Evolutionary conservation across 2,113 vertebrate genomes (phyloP).

Genomic region (Cygnus atratus): DNA sequence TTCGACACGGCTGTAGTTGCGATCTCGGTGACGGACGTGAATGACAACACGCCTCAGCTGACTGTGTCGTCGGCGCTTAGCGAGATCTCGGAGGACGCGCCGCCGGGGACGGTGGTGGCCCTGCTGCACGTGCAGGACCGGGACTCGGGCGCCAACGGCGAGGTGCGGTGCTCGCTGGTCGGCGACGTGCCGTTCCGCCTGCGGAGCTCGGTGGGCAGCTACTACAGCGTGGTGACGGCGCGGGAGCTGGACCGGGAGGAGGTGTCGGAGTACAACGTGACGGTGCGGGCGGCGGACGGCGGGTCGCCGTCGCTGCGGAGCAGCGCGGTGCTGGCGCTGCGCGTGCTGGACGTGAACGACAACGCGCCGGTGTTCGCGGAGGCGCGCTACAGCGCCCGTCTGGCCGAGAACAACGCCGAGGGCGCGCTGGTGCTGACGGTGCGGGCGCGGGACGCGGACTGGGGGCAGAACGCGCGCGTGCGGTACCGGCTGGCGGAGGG

Average conservation of each 20-base stretch:
- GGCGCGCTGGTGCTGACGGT: neutral
- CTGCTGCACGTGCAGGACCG: neutral
- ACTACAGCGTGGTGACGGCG: slow-evolving; percentile 26
- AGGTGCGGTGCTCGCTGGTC: no score
- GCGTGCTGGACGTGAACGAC: slow-evolving; percentile 53
- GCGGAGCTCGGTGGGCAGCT: no score
- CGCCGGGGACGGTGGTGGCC: slow-evolving; percentile 60
- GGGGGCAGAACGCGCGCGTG: neutral
- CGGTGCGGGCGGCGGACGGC: neutral
- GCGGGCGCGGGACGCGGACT: neutral
- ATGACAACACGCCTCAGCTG: slow-evolving; percentile 67
- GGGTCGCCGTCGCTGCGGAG: neutral
- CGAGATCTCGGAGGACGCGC: neutral
- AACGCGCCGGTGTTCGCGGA: slow-evolving; percentile 48
- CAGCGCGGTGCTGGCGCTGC: neutral
- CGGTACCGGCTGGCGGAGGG: neutral
- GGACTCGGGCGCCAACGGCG: no score
- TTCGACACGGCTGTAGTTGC: no score
- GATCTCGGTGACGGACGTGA: slow-evolving; percentile 26
- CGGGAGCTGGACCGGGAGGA: slow-evolving; percentile 55
- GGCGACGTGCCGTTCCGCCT: no score
- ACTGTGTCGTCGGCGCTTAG: slow-evolving; percentile 22
- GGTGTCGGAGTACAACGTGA: slow-evolving; percentile 50
- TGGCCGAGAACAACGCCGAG: slow-evolving; percentile 43
- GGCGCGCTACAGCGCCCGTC: neutral